Evolutionary conservation across 2,797 vertebrate genomes (phyloP).

Genomic region (Ambastaia sidthimunki): DNA sequence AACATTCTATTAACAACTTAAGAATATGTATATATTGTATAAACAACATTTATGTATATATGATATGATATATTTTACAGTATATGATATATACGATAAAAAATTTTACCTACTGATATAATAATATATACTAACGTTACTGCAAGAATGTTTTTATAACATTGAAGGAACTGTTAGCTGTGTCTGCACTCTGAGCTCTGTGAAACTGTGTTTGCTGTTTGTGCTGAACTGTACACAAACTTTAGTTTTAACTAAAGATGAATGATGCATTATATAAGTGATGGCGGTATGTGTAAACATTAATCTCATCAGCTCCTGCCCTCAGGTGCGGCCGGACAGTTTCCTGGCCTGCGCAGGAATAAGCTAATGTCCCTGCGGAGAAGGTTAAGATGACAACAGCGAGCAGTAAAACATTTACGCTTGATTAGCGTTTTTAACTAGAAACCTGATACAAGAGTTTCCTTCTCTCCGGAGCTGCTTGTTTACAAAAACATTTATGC

Average conservation of each 20-base stretch:
- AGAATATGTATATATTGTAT: too few relatives aligned
- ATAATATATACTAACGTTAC: too few relatives aligned
- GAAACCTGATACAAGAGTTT: conserved; percentile 32
- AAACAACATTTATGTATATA: too few relatives aligned
- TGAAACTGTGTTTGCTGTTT: too few relatives aligned
- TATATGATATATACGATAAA: too few relatives aligned
- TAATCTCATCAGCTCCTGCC: conserved; percentile 46
- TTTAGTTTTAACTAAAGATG: conserved; percentile 12
- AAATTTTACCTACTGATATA: too few relatives aligned
- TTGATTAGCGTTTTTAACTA: conserved; percentile 46
- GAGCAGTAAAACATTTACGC: conserved; percentile 44
- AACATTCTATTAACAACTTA: too few relatives aligned
- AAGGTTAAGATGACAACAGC: conserved; percentile 34
- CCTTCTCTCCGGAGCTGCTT: conserved; percentile 44
- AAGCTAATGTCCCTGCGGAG: conserved; percentile 45
- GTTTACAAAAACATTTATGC: conserved; percentile 45
- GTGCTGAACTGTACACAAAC: conserved; percentile 14
- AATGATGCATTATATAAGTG: conserved; percentile 25
- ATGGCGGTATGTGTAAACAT: conserved; percentile 33
- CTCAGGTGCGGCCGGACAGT: conserved; percentile 40
- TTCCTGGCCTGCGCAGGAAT: conserved; percentile 40
- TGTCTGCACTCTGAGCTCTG: too few relatives aligned
- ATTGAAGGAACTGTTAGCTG: too few relatives aligned
- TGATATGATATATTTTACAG: too few relatives aligned
- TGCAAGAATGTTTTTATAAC: too few relatives aligned